These are phyloP conservation scores for Osmerus eperlanus DNA, from an alignment of 2,113 vertebrate genomes.

Conservation along the genomic window DNA sequence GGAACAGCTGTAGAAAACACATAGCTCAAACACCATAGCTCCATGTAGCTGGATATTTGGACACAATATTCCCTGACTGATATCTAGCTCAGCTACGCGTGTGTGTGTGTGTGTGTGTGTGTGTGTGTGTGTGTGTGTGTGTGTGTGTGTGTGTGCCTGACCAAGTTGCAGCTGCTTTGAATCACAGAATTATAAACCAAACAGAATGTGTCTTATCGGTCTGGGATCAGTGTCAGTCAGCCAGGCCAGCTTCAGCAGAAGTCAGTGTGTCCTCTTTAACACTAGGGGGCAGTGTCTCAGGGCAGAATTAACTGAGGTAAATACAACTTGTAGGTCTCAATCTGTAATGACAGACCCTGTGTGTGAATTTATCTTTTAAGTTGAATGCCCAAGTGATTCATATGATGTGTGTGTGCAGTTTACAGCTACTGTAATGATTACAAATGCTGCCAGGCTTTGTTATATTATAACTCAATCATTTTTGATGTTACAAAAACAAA, in stretches of 20 bases:
- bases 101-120: conserved; percentile 14
- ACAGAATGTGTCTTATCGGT: conserved; percentile 39
- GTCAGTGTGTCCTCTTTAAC: conserved; percentile 27
- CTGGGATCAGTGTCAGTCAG: conserved; percentile 31
- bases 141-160: conserved; percentile 17
- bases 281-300: conserved; percentile 61
- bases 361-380: no score
- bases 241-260: conserved; percentile 3
- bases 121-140: conserved; percentile 6
- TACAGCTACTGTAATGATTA: no score
- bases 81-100: not conserved
- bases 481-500: no score
- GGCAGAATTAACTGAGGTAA: conserved; percentile 24
- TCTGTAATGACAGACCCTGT: not conserved
- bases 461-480: no score
- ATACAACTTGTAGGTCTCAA: not conserved
- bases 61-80: no score
- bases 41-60: no score
- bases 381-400: no score
- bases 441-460: no score
- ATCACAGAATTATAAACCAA: conserved; percentile 38
- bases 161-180: conserved; percentile 36
- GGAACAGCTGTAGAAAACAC: no score
- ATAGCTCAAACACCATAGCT: no score
- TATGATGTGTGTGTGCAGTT: no score